A percentile compares a stretch with the other conserved stretches of the same genome.
These are phyloP conservation scores for Brachyalestes nurse DNA, from an alignment of 2,797 vertebrate genomes.

Conservation along the genomic window DNA sequence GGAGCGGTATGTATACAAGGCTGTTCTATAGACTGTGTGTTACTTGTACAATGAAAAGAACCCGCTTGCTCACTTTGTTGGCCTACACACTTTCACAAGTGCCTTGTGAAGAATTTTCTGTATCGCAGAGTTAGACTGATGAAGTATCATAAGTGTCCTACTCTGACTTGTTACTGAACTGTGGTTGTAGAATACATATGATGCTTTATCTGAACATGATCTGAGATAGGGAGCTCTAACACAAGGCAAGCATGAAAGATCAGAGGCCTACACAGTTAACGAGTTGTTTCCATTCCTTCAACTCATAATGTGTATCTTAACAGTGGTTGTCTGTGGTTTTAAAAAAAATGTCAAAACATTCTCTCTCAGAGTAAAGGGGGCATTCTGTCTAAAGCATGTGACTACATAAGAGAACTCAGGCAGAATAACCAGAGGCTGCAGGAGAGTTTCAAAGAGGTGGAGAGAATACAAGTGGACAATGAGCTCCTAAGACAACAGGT, in stretches of 20 bases:
- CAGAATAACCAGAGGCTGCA: conserved; percentile 92
- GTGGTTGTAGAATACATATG: background rate
- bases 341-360: background rate
- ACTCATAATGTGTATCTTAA: background rate
- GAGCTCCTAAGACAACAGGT: conserved; percentile 92
- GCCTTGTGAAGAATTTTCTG: background rate
- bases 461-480: conserved; percentile 91
- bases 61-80: too few species aligned
- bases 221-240: background rate
- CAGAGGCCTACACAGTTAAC: background rate
- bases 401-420: conserved; percentile 91
- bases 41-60: background rate
- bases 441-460: conserved; percentile 90
- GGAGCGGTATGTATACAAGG: conserved; percentile 77
- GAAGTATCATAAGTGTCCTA: background rate
- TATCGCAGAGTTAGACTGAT: background rate
- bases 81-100: background rate
- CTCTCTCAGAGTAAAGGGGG: conserved; percentile 89
- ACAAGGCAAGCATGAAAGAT: background rate
- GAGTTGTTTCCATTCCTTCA: background rate
- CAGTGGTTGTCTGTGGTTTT: background rate
- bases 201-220: background rate
- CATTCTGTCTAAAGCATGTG: conserved; percentile 93
- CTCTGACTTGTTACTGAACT: background rate
- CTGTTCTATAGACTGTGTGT: background rate